A percentile compares a stretch with the other conserved stretches of the same genome.
Conservation (phyloP, 2,888 invertebrate genomes). For the Mythimna vitellina region DNA sequence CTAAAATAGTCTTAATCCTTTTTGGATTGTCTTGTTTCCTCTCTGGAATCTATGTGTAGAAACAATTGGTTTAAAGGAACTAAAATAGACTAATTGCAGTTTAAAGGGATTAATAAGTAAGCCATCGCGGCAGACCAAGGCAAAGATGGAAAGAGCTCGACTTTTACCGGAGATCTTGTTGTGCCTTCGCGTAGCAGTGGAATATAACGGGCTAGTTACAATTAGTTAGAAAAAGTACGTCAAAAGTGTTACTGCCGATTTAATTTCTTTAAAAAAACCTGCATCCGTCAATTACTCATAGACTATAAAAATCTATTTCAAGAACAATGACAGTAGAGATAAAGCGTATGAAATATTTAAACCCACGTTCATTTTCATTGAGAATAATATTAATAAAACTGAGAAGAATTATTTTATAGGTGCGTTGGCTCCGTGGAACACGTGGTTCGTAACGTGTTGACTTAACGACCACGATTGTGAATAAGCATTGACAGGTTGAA, state of each 20-base stretch:
- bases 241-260: not conserved
- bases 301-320: constrained; percentile 27
- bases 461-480: constrained; percentile 31
- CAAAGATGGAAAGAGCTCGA: too few species aligned
- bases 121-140: too few species aligned
- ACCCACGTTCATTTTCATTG: constrained; percentile 38
- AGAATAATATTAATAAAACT: constrained; percentile 23
- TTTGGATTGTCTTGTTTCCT: not conserved
- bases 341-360: constrained; percentile 30
- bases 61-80: not conserved
- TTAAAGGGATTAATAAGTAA: too few species aligned
- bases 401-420: constrained; percentile 31
- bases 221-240: too few species aligned
- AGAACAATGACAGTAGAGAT: constrained; percentile 20
- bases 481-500: constrained; percentile 36
- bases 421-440: constrained; percentile 28
- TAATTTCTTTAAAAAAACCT: constrained; percentile 1
- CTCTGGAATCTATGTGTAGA: not conserved
- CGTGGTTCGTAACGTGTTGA: constrained; percentile 40
- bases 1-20: not conserved
- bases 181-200: too few species aligned
- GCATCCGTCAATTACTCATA: not conserved
- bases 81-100: too few species aligned
- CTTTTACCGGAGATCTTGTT: too few species aligned
- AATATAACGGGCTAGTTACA: too few species aligned